Percentiles rank a stretch among this genome's conserved stretches.
phyloP scores from a whole-genome alignment of 2,113 vertebrate species.

The Scomber japonicus region DNA sequence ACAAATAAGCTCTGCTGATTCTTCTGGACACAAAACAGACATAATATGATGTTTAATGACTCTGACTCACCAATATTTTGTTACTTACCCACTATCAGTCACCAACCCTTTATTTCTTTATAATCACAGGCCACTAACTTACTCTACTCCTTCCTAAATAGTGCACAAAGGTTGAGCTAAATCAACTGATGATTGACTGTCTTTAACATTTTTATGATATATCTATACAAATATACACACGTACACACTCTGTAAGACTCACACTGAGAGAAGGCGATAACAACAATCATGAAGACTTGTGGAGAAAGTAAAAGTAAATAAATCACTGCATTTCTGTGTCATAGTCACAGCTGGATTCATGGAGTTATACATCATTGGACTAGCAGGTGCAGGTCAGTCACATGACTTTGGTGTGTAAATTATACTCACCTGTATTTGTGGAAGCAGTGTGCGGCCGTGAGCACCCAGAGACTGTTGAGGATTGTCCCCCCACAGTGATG shows the following conservation, averaged over 20 bases:
- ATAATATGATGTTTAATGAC: too few relatives aligned
- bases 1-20: background rate
- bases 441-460: constrained; percentile 77
- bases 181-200: background rate
- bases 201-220: too few relatives aligned
- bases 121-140: too few relatives aligned
- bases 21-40: constrained; percentile 40
- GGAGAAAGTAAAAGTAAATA: background rate
- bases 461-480: constrained; percentile 57
- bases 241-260: background rate
- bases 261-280: too few relatives aligned
- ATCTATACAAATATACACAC: background rate
- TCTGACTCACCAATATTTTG: background rate
- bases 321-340: background rate
- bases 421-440: constrained; percentile 32
- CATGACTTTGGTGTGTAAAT: background rate
- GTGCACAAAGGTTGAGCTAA: background rate
- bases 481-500: constrained; percentile 71
- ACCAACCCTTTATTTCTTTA: background rate
- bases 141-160: too few relatives aligned
- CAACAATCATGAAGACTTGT: background rate
- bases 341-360: background rate
- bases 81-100: background rate
- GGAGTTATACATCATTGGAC: too few relatives aligned
- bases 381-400: background rate